A percentile compares a stretch with the other conserved stretches of the same genome.
Evolutionary conservation across 2,113 vertebrate genomes (phyloP).

Genomic region (Clarias magur): DNA sequence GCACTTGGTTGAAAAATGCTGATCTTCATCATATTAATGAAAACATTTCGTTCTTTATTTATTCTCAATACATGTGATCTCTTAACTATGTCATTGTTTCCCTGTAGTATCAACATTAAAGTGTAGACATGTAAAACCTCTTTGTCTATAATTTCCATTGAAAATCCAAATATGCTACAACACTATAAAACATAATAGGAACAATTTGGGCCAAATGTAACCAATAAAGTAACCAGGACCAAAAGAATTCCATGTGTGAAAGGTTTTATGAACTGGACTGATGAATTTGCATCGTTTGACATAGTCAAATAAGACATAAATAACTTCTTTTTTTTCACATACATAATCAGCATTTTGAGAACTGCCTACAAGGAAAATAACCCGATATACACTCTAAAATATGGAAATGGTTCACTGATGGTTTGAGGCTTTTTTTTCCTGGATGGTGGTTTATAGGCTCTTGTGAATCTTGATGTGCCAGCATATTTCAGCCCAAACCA

Average conservation of each 20-base stretch:
- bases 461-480: background rate
- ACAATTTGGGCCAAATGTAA: background rate
- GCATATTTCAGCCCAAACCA: background rate
- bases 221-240: too few species aligned
- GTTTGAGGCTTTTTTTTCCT: background rate
- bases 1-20: background rate
- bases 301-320: background rate
- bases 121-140: background rate
- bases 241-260: background rate
- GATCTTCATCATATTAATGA: background rate
- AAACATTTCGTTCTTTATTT: background rate
- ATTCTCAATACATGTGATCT: background rate
- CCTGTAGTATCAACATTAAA: background rate
- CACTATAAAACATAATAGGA: background rate
- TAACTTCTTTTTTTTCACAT: background rate
- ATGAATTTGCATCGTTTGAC: background rate
- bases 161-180: background rate
- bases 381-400: background rate
- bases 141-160: background rate
- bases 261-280: background rate
- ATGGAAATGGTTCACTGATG: background rate
- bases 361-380: background rate
- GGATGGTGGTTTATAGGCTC: background rate
- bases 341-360: background rate
- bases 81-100: background rate